A percentile compares a stretch with the other conserved stretches of the same genome.
phyloP scores from a whole-genome alignment of 2,888 invertebrate genomes.

The Scaptomyza flava region DNA sequence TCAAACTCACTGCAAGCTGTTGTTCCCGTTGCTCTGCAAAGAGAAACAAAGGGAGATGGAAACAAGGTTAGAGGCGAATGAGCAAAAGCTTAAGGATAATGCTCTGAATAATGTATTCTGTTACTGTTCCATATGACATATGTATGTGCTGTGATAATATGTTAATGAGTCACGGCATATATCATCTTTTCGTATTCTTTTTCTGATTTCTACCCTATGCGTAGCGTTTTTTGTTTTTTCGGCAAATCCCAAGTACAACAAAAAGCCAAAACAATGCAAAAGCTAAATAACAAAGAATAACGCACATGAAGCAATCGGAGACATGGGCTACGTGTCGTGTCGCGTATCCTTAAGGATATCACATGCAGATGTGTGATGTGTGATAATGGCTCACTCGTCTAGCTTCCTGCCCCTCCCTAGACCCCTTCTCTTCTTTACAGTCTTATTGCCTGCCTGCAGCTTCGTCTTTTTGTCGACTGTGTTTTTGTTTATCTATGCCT shows the following conservation, averaged over 20 bases:
- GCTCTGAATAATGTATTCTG: constrained; percentile 69
- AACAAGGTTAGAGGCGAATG: constrained; percentile 30
- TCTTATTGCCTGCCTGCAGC: constrained; percentile 18
- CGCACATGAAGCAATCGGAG: constrained; percentile 72
- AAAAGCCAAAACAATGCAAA: constrained; percentile 46
- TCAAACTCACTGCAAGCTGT: constrained; percentile 47
- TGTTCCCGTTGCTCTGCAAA: constrained; percentile 33
- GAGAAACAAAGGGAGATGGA: constrained; percentile 2
- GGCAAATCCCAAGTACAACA: constrained; percentile 47
- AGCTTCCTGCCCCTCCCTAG: constrained; percentile 26
- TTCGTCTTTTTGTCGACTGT: constrained; percentile 30
- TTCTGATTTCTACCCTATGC: neutral
- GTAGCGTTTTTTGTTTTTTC: neutral
- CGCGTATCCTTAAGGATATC: constrained; percentile 82
- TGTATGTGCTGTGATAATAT: constrained; percentile 81
- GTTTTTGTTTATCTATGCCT: constrained; percentile 52
- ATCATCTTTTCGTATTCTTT: constrained; percentile 68
- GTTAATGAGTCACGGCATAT: constrained; percentile 83
- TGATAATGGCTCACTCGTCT: constrained; percentile 77
- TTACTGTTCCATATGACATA: constrained; percentile 72
- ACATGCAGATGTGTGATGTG: constrained; percentile 80
- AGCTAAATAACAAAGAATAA: constrained; percentile 30
- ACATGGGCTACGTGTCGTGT: constrained; percentile 77
- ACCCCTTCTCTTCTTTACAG: neutral
- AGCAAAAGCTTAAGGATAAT: constrained; percentile 58